Evolutionary conservation across 2,888 invertebrate species (phyloP).

Genomic region (Mesopsocus fuscifrons): DNA sequence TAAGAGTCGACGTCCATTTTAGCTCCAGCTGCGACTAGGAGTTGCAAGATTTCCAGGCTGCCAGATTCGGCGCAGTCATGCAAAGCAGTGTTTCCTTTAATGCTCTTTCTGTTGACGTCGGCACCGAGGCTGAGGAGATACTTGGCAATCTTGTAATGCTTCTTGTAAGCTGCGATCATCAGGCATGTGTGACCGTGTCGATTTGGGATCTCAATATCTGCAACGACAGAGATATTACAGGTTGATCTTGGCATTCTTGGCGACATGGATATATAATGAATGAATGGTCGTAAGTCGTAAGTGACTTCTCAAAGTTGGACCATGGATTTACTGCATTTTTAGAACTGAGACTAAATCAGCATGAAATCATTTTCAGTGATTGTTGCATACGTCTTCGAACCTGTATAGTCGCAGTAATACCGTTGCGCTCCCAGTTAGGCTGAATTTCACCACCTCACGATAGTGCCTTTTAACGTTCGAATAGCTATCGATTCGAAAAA

Average conservation of each 20-base stretch:
- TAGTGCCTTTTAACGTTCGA: too few relatives aligned
- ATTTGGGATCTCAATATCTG: constrained; percentile 91
- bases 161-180: constrained; percentile 96
- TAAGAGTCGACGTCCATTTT: constrained; percentile 88
- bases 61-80: constrained; percentile 97
- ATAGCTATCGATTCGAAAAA: too few relatives aligned
- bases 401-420: too few relatives aligned
- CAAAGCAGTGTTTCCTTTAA: constrained; percentile 87
- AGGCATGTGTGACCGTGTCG: constrained; percentile 90
- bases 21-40: constrained; percentile 73
- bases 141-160: constrained; percentile 77
- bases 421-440: too few relatives aligned
- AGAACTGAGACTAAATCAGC: constrained; percentile 6
- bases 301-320: too few relatives aligned
- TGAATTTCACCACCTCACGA: too few relatives aligned
- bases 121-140: constrained; percentile 73
- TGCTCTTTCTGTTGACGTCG: constrained; percentile 81
- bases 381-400: too few relatives aligned
- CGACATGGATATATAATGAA: too few relatives aligned
- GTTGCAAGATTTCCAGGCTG: constrained; percentile 75
- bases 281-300: too few relatives aligned
- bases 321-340: background rate
- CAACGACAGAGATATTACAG: constrained; percentile 17
- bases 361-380: too few relatives aligned
- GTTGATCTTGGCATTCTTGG: too few relatives aligned